Base-by-base conservation (phyloP, 2,113 vertebrate genomes). In the Tor tambroides region DNA sequence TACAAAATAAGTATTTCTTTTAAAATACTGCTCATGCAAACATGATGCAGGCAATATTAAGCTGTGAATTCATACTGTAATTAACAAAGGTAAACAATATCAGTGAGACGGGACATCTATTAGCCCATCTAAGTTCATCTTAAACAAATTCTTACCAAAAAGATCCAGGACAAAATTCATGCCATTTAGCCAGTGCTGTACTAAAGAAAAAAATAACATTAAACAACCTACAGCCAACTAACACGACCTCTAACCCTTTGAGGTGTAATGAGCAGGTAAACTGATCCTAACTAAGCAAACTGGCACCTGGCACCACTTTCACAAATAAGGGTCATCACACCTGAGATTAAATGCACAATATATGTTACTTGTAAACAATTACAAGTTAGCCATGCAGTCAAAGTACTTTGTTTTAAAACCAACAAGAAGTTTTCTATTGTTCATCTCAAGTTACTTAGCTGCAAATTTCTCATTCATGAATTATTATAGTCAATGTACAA, bases 1-100 rank as follows among this genome's bases (percentile, higher is more conserved):
- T 46, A 85, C n/a, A 17, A 85, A 80, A 86, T 65, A 59, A 61
- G n/a, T 3, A 59, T 41, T 30, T 56, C n/a, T 51, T 78, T 56
- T 41, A 85, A 76, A 76, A 67, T 12, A 85, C 38, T 80, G 74
- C 83, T 61, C 88, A 89, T 89, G 86, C 86, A 59, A 86, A 79
- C 75, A 85, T 85, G 79, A 87, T 79, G 63, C 86, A 86, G 84
- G 71, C 71, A 63, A 87, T 56, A 87, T 11, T 75, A 75, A 88
- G 38, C 15, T 17, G 80, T 69, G 79, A 72, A 14, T 35, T 41
- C 21, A 72, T 49, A n/a, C n/a, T n/a, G n/a, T n/a, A 56, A 85
- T 32, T 26, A 84, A 80, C n/a, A 59, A 87, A 85, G 35, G 43
- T 83, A 80, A 80, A 80, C 75, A 38, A 67, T 76, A 83, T 69